A percentile compares a stretch with the other conserved stretches of the same genome.
Conservation (phyloP, 2,797 vertebrate species). For the Saxicola maurus region DNA sequence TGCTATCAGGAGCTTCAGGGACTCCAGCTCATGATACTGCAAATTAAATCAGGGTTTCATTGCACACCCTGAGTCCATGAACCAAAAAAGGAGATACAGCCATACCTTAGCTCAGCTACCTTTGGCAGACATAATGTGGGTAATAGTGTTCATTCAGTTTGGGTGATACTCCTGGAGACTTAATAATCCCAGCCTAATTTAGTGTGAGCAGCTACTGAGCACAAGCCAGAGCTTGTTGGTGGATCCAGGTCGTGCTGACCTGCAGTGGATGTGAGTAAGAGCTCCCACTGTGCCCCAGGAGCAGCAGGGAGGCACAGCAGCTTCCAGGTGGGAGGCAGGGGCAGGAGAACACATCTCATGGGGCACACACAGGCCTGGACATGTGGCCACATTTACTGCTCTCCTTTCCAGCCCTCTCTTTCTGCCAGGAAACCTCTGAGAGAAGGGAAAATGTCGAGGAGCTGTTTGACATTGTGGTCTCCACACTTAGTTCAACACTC, state of each 20-base stretch:
- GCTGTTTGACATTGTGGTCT: not conserved
- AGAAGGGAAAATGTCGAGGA: not conserved
- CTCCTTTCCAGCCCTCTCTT: not conserved
- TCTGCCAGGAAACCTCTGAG: not conserved
- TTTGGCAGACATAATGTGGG: not conserved
- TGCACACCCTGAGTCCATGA: not conserved
- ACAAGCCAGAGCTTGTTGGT: not conserved
- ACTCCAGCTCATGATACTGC: not conserved
- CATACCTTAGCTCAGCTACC: not conserved
- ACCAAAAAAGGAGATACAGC: not conserved
- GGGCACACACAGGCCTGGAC: not conserved
- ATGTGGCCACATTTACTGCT: not conserved
- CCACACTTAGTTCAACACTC: rapidly evolving
- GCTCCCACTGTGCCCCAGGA: not conserved
- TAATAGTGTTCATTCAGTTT: not conserved
- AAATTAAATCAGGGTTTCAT: not conserved
- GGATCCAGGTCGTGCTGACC: not conserved
- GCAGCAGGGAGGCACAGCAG: not conserved
- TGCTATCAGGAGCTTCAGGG: not conserved
- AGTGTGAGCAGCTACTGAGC: not conserved
- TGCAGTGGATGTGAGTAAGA: not conserved
- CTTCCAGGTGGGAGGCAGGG: not conserved
- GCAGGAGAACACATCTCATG: rapidly evolving
- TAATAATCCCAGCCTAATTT: not conserved
- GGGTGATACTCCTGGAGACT: not conserved